Evolutionary conservation across 2,113 vertebrate genomes (phyloP), one percentile per base, ranked within the genome.

Genomic region (Benitochromis conjunctus): DNA sequence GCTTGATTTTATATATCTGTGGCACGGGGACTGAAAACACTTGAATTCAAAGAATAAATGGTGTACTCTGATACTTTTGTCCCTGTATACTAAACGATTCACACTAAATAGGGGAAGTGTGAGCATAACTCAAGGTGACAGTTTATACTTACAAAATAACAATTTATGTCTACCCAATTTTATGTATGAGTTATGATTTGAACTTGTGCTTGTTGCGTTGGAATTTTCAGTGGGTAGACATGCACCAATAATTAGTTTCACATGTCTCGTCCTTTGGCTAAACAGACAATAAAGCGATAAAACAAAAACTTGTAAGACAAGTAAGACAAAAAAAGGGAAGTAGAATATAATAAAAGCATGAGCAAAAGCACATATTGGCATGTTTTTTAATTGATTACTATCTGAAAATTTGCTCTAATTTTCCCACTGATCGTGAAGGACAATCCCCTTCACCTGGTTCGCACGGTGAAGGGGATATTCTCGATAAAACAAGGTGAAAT

Each of bases 361-460:
- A 69, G 12, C 3, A 43, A 24, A 69, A 24, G 0, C n/a, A 43
- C 38, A 26, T 43, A 43, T 24, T 24, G 2, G 3, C 36, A 26
- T 7, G 1, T 74, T 74, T 46, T 26, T 7, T 1, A 51, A 51
- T 18, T 48, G 24, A 74, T 74, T 74, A 11, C 29, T 19, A 12
- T 29, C 6, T 48, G 43, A 74, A 19, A 74, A 74, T 29, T 7
- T 74, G 69, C 24, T 48, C 24, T 19, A 74, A 12, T 19, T 31
- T 31, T 0, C 16, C 41, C 41, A 51, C 43, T 51, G 41, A 71
- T 46, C 0, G 8, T 10, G 69, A 74, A 19, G 43, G 69, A 74
- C 43, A 74, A 31, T 51, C 43, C 43, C 69, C 16, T 48, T 74
- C 24, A 51, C 24, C 43, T 19, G 41, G 69, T 74, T 74, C 43